Evolutionary conservation across 2,797 vertebrate genomes (phyloP), one percentile per base, ranked within the genome.

Genomic region (Poeciliopsis turneri): DNA sequence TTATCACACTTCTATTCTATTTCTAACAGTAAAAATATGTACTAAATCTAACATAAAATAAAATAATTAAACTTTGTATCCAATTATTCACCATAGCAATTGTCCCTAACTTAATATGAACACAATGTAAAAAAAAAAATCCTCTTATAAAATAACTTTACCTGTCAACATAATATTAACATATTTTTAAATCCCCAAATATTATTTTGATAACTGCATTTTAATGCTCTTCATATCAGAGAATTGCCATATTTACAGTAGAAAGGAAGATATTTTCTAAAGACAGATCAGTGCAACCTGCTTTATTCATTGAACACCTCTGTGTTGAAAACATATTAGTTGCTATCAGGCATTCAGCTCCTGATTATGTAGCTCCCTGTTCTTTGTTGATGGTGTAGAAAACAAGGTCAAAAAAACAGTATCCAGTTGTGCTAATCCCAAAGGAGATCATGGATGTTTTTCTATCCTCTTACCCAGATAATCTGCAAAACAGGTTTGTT

Each of bases 321-420:
- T 5, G 30, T 12, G 16, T 41, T 8, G 23, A 2, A 3, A 61
- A 68, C 30, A 12, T 41, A 53, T 72, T 47, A 30, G 30, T 20
- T 3, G 12, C 71, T 28, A 75, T 28, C 49, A 25, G n/a, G 74
- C 11, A 15, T 41, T 64, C 15, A 18, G 33, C 11, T 49, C 57
- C 28, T 1, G 0, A 73, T 39, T 79, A 77, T 82, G 74, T 15
- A 78, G 59, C 78, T 59, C 66, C 20, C 18, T 55, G 12, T 30
- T 80, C 43, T 86, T 77, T 81, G 78, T 39, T 61, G 74, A 82
- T 53, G 75, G 83, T 82, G 79, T 86, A 25, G 33, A 78, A 88
- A 90, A 91, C 69, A 87, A 89, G 91, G 92, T 93, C 86, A 93
- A 87, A 93, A 87, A 92, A 90, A 91, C 84, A 89, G 88, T 73